Conservation (phyloP, 2,888 invertebrate genomes). For the Plebejus argus region DNA sequence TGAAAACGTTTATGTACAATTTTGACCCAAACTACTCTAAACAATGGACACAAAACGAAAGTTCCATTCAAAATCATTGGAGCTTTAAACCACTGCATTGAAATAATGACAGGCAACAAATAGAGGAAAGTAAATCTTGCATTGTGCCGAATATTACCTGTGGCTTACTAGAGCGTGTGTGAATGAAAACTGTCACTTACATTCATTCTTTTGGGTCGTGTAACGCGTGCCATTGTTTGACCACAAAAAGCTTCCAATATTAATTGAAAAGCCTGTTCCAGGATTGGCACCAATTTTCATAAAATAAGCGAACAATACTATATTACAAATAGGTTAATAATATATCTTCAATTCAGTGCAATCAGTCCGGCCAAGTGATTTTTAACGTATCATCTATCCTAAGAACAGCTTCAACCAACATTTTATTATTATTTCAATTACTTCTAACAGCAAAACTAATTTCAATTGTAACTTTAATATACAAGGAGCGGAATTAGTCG, state of each 20-base stretch:
- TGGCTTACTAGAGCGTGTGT: constrained; percentile 49
- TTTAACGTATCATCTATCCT: no score
- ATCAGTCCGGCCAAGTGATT: no score
- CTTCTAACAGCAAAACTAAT: not conserved
- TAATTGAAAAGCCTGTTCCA: not conserved
- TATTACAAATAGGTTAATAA: no score
- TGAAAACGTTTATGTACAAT: constrained; percentile 13
- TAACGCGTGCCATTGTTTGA: not conserved
- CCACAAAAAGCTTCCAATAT: not conserved
- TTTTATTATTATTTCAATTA: not conserved
- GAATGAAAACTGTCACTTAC: constrained; percentile 37
- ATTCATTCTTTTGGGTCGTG: not conserved
- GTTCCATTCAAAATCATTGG: constrained; percentile 57
- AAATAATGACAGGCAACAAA: constrained; percentile 71
- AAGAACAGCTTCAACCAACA: not conserved
- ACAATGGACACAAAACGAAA: constrained; percentile 53
- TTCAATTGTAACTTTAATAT: not conserved
- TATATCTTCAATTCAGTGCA: no score
- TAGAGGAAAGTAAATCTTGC: constrained; percentile 63
- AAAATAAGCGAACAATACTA: no score
- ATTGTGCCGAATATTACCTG: constrained; percentile 53
- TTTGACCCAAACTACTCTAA: constrained; percentile 28
- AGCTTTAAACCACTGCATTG: constrained; percentile 65
- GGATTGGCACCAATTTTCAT: not conserved
- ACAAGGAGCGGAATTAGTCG: not conserved